Evolutionary conservation across 1,140 invertebrate species (phyloP).

Genomic region (Maconellicoccus hirsutus): DNA sequence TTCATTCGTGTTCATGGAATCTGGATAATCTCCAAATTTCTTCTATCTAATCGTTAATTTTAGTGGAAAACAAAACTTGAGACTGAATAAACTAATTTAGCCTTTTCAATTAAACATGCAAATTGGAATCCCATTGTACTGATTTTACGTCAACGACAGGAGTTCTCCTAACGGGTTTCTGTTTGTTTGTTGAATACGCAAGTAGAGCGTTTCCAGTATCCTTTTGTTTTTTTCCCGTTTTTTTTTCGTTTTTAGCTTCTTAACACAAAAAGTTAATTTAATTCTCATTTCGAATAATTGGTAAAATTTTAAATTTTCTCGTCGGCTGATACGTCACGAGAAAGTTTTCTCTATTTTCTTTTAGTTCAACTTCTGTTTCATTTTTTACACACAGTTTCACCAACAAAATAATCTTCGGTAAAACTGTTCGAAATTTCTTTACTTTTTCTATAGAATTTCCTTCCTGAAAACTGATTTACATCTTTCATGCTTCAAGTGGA

Average conservation of each 20-base stretch:
- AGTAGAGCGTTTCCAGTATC: not conserved
- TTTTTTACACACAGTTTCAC: too few species aligned
- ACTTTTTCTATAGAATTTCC: not conserved
- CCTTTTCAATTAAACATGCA: slow-evolving; percentile 9
- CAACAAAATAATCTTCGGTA: too few species aligned
- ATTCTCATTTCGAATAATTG: not conserved
- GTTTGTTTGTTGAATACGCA: not conserved
- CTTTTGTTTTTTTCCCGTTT: not conserved
- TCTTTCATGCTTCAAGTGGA: not conserved
- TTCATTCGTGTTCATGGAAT: not conserved
- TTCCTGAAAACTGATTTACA: not conserved
- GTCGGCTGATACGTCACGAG: not conserved
- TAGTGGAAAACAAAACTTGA: not conserved
- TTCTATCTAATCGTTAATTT: not conserved
- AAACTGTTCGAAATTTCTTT: too few species aligned
- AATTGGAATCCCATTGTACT: slow-evolving; percentile 8
- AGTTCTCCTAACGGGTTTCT: not conserved
- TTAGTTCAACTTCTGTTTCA: too few species aligned
- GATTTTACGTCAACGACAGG: not conserved
- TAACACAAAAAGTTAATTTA: not conserved
- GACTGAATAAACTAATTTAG: not conserved
- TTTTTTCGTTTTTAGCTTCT: not conserved
- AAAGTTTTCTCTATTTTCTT: too few species aligned
- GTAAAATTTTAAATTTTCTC: not conserved
- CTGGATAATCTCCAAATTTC: slow-evolving; percentile 2